Evolutionary conservation across 2,113 vertebrate species (phyloP), one percentile per base, ranked within the genome.

Genomic region (Chlorocebus sabaeus): DNA sequence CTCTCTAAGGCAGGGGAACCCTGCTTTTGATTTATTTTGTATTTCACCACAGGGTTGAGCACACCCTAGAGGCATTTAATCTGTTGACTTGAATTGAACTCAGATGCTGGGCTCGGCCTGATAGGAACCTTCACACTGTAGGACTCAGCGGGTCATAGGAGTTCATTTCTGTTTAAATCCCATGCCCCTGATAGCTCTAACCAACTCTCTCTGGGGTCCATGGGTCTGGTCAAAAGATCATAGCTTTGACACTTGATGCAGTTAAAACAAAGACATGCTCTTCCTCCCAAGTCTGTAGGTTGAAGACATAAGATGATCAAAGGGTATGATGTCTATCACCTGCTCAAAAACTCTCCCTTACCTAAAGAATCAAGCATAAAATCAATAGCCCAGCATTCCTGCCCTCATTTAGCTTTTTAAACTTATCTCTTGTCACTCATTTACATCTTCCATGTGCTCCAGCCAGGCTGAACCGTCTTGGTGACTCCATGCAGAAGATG

Each of bases 31-130:
- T 96, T 97, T 93, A 90, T 76, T 97, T 96, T 96, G 88, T 93
- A 27, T 97, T 92, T 97, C 81, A 76, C 76, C 89, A 94, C 88
- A 75, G 93, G 52, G 40, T 78, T 93, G 84, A 98, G 81, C 72
- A 96, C 59, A 97, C 95, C 81, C 97, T 91, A 76, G 94, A 90
- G 92, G 81, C 88, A 75, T 97, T 97, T 95, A 82, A 96, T 97
- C 95, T 96, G 38, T 98, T 97, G 94, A 79, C 90, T 93, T 95
- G 94, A 98, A 97, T 91, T 95, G 97, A 96, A 98, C 97, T 96
- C 55, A 87, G 93, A 82, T 55, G 84, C 70, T 86, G 59, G 84
- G 32, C 38, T 94, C 73, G 84, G 96, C 94, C 95, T 61, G 35
- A 50, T 59, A 20, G 85, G 96, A 97, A 85, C 94, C 90, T 88